A percentile compares a stretch with the other conserved stretches of the same genome.
Conservation (phyloP, 2,113 vertebrate genomes). For the Chaetops frenatus region DNA sequence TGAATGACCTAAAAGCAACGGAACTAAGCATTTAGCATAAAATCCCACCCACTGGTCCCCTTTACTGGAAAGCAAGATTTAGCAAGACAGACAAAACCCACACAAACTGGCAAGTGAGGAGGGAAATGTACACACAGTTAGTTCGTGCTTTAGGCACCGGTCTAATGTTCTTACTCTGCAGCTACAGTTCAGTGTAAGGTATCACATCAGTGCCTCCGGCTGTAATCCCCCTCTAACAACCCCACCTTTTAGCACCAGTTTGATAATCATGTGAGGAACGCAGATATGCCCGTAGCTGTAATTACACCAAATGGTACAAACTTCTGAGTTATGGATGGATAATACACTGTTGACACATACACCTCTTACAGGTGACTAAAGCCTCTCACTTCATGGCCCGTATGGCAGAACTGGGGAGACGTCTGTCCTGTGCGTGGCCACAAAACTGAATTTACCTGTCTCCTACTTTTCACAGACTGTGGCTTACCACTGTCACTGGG, state of each 20-base stretch:
- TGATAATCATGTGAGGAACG: neutral
- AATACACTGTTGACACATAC: neutral
- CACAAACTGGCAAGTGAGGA: neutral
- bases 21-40: neutral
- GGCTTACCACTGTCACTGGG: neutral
- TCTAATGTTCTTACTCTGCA: neutral
- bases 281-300: neutral
- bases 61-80: neutral
- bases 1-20: neutral
- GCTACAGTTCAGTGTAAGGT: neutral
- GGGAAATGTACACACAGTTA: neutral
- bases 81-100: neutral
- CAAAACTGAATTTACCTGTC: neutral
- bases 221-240: neutral
- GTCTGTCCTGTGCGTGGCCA: neutral
- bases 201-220: accelerated
- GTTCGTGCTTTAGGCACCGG: accelerated
- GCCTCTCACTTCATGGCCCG: neutral
- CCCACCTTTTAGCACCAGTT: neutral
- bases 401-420: neutral
- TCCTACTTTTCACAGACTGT: neutral
- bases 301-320: neutral
- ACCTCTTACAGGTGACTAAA: neutral
- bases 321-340: neutral
- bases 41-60: neutral